phyloP scores from a whole-genome alignment of 37 sponge, comb jelly and placozoan species.

The Aphrocallistes beatrix region DNA sequence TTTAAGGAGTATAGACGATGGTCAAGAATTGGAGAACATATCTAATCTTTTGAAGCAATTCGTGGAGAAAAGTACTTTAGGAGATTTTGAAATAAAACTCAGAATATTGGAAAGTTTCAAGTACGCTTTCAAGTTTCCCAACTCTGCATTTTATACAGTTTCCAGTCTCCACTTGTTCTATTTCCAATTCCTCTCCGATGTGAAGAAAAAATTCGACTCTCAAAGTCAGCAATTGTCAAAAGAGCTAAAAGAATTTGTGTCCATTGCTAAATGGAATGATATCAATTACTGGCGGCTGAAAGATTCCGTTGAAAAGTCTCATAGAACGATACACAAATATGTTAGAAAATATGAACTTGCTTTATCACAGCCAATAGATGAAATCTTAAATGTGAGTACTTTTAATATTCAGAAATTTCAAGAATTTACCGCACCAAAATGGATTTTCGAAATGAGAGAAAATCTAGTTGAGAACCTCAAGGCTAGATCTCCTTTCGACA shows the following conservation, averaged over 20 bases:
- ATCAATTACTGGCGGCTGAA: slow-evolving; percentile 81
- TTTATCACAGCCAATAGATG: background rate
- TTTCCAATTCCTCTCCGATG: slow-evolving; percentile 40
- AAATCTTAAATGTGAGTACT: background rate
- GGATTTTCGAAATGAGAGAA: background rate
- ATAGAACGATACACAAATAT: slow-evolving; percentile 39
- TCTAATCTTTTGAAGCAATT: slow-evolving; percentile 34
- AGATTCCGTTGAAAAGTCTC: slow-evolving; percentile 47
- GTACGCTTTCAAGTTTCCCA: background rate
- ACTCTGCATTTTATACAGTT: background rate
- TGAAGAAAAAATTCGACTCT: slow-evolving; percentile 24
- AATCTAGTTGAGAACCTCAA: background rate
- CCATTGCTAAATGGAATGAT: slow-evolving; percentile 77
- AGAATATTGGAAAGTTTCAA: slow-evolving; percentile 30
- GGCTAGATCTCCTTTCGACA: background rate
- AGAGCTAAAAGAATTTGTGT: slow-evolving; percentile 65
- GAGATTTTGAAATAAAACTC: slow-evolving; percentile 47
- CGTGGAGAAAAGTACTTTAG: slow-evolving; percentile 45
- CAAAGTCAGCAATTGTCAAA: slow-evolving; percentile 47
- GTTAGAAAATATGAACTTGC: slow-evolving; percentile 49
- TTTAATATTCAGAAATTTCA: slow-evolving; percentile 4
- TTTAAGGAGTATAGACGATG: background rate
- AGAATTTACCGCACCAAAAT: background rate
- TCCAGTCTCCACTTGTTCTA: slow-evolving; percentile 35
- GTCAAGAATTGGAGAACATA: background rate